Evolutionary conservation across 2,888 invertebrate genomes (phyloP).

Genomic region (Andrena bucephala): DNA sequence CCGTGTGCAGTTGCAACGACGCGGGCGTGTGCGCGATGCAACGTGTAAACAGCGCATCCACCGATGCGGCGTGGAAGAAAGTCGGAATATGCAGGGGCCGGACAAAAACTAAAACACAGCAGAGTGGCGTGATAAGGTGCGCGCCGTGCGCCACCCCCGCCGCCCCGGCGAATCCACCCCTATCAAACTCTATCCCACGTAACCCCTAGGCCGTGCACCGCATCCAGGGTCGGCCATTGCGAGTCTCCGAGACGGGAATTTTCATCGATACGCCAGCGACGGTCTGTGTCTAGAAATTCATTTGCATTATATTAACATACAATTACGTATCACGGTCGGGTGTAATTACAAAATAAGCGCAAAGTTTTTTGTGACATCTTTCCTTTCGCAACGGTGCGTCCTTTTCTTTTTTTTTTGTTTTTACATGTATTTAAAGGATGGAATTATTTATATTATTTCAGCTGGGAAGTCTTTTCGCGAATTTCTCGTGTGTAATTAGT

Average conservation of each 20-base stretch:
- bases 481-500: background rate
- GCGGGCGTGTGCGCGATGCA: background rate
- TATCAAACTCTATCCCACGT: conserved; percentile 62
- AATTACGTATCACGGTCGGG: background rate
- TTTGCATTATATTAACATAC: conserved; percentile 20
- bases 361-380: background rate
- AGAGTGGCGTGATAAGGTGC: conserved; percentile 66
- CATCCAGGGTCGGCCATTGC: conserved; percentile 53
- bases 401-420: background rate
- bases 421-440: background rate
- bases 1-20: background rate
- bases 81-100: conserved; percentile 60
- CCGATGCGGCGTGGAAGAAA: conserved; percentile 49
- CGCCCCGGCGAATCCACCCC: conserved; percentile 48
- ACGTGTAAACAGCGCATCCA: conserved; percentile 27
- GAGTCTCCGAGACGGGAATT: conserved; percentile 41
- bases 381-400: background rate
- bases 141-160: conserved; percentile 39
- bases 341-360: background rate
- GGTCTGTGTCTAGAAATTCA: conserved; percentile 13
- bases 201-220: conserved; percentile 40
- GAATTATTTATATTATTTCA: background rate
- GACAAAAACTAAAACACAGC: conserved; percentile 65
- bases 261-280: conserved; percentile 1
- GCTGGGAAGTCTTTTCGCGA: background rate